Base-by-base conservation (phyloP, 2,797 vertebrate species). In the Danio choprae region DNA sequence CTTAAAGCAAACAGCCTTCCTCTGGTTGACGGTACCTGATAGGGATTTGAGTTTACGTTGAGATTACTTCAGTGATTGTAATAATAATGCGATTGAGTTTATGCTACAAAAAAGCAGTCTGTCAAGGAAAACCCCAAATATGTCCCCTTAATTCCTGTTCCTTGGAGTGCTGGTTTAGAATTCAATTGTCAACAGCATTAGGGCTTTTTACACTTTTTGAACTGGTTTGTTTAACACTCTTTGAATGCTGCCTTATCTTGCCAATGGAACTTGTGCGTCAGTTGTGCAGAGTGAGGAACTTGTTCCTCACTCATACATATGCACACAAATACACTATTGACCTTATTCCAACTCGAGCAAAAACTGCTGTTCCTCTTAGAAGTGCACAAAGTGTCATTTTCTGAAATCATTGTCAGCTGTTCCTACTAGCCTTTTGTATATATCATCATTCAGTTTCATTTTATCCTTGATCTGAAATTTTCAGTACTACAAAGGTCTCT, bases 1-100 rank as follows among this genome's bases (percentile, higher is more conserved):
- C 80, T 86, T 84, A 81, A 56, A 62, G 69, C 83, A 86, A 87
- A 91, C 85, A 83, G 77, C 82, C 69, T 76, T 65, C 56, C 81
- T 70, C 74, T 83, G 67, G 79, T 84, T 48, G 55, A 74, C 82
- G 79, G 64, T 80, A 59, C 79, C 43, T 22, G 46, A 78, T 13
- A 48, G 36, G 53, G 69, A 62, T 73, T 70, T 46, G 18, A 43
- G 70, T 60, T 50, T 74, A 68, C 69, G 44, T 64, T 71, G 70
- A 80, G 53, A 78, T 79, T 59, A 48, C 65, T 65, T 70, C 77
- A 81, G 74, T 18, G 6, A 79, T 44, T 74, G 64, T 59, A 73
- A 75, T 81, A 86, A 86, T 67, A 84, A 77, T 77, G 74, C 64
- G 74, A 77, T 78, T 71, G 74, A 76, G 89, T 84, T 77, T 84